Evolutionary conservation across 2,888 invertebrate genomes (phyloP), one percentile per base, ranked within the genome.

Genomic region (Panopea generosa): DNA sequence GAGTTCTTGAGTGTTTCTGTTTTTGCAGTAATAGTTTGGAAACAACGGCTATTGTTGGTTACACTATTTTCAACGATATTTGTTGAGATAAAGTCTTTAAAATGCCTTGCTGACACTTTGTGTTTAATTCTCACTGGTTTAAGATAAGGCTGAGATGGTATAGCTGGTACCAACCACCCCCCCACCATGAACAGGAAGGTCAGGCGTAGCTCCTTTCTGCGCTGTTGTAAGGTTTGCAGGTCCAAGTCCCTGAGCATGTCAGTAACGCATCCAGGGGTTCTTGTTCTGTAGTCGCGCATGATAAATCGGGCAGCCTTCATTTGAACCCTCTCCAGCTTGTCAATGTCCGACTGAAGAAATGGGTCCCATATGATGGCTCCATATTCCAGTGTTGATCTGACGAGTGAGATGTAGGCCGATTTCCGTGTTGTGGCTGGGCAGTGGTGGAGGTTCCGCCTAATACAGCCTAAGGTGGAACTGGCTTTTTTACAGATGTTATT

Each of bases 381-480:
- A 27, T 75, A 72, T 38, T 81, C 81, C 9, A 77, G 18, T 2
- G 57, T 73, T 4, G 77, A 68, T 24, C 65, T 27, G 0, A 77
- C 65, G 7, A 81, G 40, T 2, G 68, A 18, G 4, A 61, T 16
- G 56, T 65, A 72, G 0, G 65, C 72, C 45, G 55, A 29, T 68
- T 59, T 57, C 27, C 50, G 57, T 33, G 66, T 61, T 2, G 45
- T 24, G 24, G 43, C 29, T 9, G 68, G 68, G 40, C 67, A 77
- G 55, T 69, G 53, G 14, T 47, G 33, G 16, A 78, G 47, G 45
- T 78, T 82, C 29, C 73, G 43, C 18, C 59, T 26, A 2, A 73
- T 59, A 38, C 78, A 78, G 18, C 76, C 60, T 0, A 76, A 49
- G 22, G 60, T 78, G 14, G 59, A 68, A 56, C 47, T 76, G 20